Evolutionary conservation across 1,140 invertebrate species (phyloP), one percentile per base, ranked within the genome.

Genomic region (Hylaeus volcanicus): DNA sequence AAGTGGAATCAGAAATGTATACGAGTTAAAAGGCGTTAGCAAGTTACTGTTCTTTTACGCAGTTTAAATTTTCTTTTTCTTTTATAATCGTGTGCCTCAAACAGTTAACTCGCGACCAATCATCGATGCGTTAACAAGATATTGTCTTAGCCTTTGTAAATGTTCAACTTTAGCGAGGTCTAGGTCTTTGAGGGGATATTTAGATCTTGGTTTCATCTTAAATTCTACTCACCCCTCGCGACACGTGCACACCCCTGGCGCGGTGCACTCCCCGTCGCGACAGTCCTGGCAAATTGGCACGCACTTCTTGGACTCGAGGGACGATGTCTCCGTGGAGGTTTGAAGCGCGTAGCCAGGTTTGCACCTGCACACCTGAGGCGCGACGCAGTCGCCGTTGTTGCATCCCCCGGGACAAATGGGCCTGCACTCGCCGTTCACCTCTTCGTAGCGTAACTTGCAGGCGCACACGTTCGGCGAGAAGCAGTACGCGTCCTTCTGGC

Each of bases 291-390:
- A 94, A 15, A 89, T 65, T 0, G 93, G 88, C 1, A 86, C 81
- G 78, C 93, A 94, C 5, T 86, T 74, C 8, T 89, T 87, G 4
- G n/a, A 61, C 8, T 91, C 87, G 60, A 90, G 15, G 0, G 58
- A 61, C 1, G 76, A n/a, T 26, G 26, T 26, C 26, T 26, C 26
- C 26, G 26, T 26, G 26, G 26, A 26, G 26, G 26, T 26, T 45
- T 76, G 69, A 45, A 91, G 74, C 26, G 72, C 73, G 89, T 94
- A 97, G 1, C 96, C 96, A 14, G 94, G 90, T 60, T 94, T 94
- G 88, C 96, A 97, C 1, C 93, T 92, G 88, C 96, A 95, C 1
- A 91, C 81, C 53, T 91, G 88, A 3, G 92, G 91, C 1, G 91
- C 92, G 37, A 94, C 89, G 81, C 94, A 95, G 0, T 93, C 90